Evolutionary conservation across 2,113 vertebrate genomes (phyloP).

Genomic region (Lepidothrix coronata): DNA sequence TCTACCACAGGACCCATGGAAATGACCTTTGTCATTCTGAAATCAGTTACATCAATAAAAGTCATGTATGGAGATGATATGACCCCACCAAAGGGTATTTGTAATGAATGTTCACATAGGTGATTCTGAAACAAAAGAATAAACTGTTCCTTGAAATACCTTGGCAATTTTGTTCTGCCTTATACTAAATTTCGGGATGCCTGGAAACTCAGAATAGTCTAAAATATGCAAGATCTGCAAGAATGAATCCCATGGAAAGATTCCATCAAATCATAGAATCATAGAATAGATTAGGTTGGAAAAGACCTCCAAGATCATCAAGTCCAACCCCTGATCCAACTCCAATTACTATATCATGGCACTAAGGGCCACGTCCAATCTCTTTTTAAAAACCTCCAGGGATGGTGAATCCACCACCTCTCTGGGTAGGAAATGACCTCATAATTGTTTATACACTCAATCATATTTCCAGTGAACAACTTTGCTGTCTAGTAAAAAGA

Average conservation of each 20-base stretch:
- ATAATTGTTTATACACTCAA: not conserved
- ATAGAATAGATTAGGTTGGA: too few relatives aligned
- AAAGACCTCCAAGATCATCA: too few relatives aligned
- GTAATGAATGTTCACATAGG: not conserved
- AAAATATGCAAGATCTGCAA: not conserved
- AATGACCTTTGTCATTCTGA: not conserved
- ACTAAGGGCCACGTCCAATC: too few relatives aligned
- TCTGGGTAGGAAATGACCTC: too few relatives aligned
- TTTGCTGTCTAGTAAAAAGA: not conserved
- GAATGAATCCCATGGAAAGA: not conserved
- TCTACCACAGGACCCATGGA: not conserved
- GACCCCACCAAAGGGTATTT: rapidly evolving
- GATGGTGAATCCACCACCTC: too few relatives aligned
- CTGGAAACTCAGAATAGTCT: not conserved
- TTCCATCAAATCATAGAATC: too few relatives aligned
- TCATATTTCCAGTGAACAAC: not conserved
- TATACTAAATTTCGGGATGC: not conserved
- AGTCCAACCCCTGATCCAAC: too few relatives aligned
- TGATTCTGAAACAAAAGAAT: not conserved
- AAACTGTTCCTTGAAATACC: not conserved
- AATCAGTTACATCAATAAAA: not conserved
- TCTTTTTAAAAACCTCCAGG: too few relatives aligned
- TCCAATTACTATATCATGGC: too few relatives aligned
- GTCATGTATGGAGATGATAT: not conserved
- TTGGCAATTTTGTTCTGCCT: not conserved